phyloP scores from a whole-genome alignment of 2,888 invertebrate genomes.

The Eupsilia transversa region DNA sequence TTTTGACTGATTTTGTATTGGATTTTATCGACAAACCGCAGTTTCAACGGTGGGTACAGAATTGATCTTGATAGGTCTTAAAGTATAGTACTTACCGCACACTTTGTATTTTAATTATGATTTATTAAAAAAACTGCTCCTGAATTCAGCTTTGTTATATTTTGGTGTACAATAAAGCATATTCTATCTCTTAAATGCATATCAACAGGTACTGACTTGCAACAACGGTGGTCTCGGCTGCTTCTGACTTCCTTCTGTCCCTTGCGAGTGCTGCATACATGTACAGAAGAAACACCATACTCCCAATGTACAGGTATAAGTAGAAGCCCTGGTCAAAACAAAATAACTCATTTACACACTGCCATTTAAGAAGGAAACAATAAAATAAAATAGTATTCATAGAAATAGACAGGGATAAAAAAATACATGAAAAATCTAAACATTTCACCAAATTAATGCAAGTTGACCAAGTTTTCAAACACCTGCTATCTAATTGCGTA shows the following conservation, averaged over 20 bases:
- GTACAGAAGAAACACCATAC: constrained; percentile 95
- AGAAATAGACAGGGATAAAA: background rate
- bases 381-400: too few relatives aligned
- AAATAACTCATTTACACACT: background rate
- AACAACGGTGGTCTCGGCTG: constrained; percentile 83
- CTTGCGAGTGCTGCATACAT: constrained; percentile 95
- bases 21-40: background rate
- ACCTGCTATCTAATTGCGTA: too few relatives aligned
- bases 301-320: constrained; percentile 96
- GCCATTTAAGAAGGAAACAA: background rate
- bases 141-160: background rate
- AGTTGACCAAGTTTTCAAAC: background rate
- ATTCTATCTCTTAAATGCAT: background rate
- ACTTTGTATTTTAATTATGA: too few relatives aligned
- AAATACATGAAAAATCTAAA: background rate
- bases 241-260: constrained; percentile 90
- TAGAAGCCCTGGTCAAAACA: constrained; percentile 93
- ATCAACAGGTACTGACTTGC: constrained; percentile 86
- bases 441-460: background rate
- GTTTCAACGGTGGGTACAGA: background rate
- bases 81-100: background rate
- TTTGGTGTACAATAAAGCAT: background rate
- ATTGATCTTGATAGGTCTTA: background rate
- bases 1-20: background rate
- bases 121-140: background rate